A percentile compares a stretch with the other conserved stretches of the same genome.
Conservation (phyloP, 1,140 invertebrate species). For the Sarcophaga peregrina region DNA sequence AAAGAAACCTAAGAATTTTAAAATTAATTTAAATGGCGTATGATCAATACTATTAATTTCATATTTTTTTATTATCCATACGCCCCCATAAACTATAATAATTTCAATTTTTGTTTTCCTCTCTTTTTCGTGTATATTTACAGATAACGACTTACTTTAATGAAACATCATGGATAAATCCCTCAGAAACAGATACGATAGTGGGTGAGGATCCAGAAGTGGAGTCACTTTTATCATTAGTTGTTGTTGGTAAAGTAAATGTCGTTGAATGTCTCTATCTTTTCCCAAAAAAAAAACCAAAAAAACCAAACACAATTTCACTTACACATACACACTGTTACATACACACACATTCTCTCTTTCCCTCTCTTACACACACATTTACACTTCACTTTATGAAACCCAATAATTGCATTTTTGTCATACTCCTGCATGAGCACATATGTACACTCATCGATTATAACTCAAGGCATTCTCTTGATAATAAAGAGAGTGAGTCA, state of each 20-base stretch:
- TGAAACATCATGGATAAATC: slow-evolving; percentile 64
- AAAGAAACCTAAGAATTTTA: too few species aligned
- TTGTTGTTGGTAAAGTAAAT: slow-evolving; percentile 77
- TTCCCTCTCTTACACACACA: too few species aligned
- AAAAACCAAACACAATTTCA: too few species aligned
- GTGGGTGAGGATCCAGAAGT: slow-evolving; percentile 76
- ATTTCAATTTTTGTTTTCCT: not conserved
- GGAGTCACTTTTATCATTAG: slow-evolving; percentile 77
- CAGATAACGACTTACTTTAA: slow-evolving; percentile 64
- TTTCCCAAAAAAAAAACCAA: not conserved
- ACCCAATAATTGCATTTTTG: too few species aligned
- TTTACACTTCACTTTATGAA: too few species aligned
- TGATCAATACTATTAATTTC: not conserved
- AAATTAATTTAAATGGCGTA: too few species aligned
- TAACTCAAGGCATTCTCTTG: too few species aligned
- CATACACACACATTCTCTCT: not conserved
- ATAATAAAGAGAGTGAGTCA: too few species aligned
- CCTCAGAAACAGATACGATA: slow-evolving; percentile 69
- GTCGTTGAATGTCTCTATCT: slow-evolving; percentile 62
- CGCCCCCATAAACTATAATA: not conserved
- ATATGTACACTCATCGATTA: too few species aligned
- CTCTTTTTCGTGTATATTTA: not conserved
- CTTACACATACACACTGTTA: not conserved
- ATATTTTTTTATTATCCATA: not conserved
- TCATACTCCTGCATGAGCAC: too few species aligned